These are phyloP conservation scores for Aptenodytes forsteri DNA, from an alignment of 2,113 vertebrate species.

Conservation along the genomic window DNA sequence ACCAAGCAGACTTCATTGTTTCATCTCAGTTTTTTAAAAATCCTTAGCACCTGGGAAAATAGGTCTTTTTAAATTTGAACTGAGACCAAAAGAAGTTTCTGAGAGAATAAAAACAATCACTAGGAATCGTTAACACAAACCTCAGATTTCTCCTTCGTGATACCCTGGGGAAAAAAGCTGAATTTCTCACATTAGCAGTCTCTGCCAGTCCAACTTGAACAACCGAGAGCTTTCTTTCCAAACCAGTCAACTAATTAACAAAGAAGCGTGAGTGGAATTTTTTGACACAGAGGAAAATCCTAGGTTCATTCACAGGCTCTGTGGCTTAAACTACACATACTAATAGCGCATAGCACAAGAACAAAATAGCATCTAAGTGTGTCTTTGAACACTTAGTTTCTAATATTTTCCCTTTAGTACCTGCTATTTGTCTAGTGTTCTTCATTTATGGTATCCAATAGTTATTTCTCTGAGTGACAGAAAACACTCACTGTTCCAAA, in stretches of 20 bases:
- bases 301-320: neutral
- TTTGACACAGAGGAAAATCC: conserved; percentile 12
- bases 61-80: neutral
- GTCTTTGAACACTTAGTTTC: neutral
- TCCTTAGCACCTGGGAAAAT: neutral
- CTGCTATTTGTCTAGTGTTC: neutral
- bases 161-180: neutral
- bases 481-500: neutral
- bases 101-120: neutral
- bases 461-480: neutral
- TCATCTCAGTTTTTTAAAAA: neutral
- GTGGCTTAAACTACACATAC: neutral
- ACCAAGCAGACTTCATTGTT: neutral
- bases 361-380: neutral
- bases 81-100: neutral
- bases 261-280: neutral
- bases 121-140: neutral
- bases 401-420: neutral
- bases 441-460: neutral
- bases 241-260: conserved; percentile 22
- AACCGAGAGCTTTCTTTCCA: neutral
- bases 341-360: neutral
- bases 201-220: neutral
- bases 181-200: neutral
- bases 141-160: neutral